Evolutionary conservation across 2,797 vertebrate species (phyloP).

Genomic region (Dromococcyx pavoninus): DNA sequence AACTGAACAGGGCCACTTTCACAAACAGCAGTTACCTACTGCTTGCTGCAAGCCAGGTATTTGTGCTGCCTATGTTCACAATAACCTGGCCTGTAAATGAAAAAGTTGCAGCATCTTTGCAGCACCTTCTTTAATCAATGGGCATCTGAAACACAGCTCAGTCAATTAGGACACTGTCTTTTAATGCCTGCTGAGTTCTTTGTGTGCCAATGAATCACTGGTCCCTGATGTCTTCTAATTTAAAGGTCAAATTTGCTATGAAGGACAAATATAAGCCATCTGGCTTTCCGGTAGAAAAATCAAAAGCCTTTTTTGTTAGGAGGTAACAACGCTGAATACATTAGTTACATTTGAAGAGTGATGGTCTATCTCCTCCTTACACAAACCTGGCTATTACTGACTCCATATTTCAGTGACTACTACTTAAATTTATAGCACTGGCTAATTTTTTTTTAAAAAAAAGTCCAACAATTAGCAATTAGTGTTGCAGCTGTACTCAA

Average conservation of each 20-base stretch:
- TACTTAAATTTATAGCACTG: not conserved
- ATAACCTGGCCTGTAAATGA: not conserved
- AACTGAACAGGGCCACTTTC: not conserved
- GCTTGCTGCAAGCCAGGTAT: not conserved
- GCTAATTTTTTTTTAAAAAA: not conserved
- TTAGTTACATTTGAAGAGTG: not conserved
- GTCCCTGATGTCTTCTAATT: conserved; percentile 51
- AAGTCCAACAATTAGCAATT: not conserved
- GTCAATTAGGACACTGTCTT: not conserved
- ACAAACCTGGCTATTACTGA: not conserved
- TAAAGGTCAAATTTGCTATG: conserved; percentile 59
- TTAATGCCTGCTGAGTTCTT: conserved; percentile 13
- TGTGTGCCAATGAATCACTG: conserved; percentile 27
- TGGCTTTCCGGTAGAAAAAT: conserved; percentile 18
- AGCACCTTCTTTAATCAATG: conserved; percentile 18
- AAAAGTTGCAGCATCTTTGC: not conserved
- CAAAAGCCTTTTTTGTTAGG: conserved; percentile 1
- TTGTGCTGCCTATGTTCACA: not conserved
- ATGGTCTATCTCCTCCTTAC: not conserved
- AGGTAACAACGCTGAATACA: not conserved
- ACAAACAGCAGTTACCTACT: not conserved
- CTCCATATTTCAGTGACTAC: conserved; percentile 17
- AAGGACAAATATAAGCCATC: conserved; percentile 51
- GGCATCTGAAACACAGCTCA: not conserved
- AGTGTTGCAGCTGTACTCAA: not conserved